phyloP scores from a whole-genome alignment of 2,888 invertebrate genomes.

The Acanthococcus lagerstroemiae region DNA sequence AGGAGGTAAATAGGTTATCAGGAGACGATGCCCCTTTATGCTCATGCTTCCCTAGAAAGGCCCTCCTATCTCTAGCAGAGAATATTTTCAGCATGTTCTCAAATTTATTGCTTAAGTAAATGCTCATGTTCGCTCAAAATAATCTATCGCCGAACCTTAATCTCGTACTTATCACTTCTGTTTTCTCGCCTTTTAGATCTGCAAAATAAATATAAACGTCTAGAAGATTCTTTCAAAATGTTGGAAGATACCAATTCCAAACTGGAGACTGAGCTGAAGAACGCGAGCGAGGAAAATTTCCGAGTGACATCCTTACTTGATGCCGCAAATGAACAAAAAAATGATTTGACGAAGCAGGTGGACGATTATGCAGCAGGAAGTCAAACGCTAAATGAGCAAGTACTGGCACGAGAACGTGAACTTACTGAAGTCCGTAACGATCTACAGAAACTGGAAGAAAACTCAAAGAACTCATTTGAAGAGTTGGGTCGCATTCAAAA shows the following conservation, averaged over 20 bases:
- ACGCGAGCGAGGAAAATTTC: not conserved
- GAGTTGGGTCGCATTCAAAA: constrained; percentile 1
- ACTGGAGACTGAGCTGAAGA: not conserved
- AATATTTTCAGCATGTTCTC: no score
- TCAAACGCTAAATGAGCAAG: not conserved
- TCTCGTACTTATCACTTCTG: not conserved
- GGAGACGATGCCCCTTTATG: no score
- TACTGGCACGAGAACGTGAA: not conserved
- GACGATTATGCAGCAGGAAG: not conserved
- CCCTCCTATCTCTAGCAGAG: no score
- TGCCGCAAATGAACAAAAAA: not conserved
- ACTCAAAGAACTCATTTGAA: not conserved
- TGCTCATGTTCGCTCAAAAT: not conserved
- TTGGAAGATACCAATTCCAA: constrained; percentile 28
- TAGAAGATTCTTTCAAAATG: constrained; percentile 19
- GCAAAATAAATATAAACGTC: constrained; percentile 4
- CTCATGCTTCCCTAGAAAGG: no score
- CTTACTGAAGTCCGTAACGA: not conserved
- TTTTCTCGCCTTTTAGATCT: not conserved
- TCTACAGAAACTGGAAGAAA: not conserved
- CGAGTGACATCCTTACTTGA: not conserved
- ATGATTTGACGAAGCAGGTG: not conserved
- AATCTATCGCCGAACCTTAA: not conserved
- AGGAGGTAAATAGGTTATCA: no score
- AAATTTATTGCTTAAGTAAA: no score